These are phyloP conservation scores for Drosophila colorata DNA, from an alignment of 2,888 invertebrate species.

Conservation along the genomic window DNA sequence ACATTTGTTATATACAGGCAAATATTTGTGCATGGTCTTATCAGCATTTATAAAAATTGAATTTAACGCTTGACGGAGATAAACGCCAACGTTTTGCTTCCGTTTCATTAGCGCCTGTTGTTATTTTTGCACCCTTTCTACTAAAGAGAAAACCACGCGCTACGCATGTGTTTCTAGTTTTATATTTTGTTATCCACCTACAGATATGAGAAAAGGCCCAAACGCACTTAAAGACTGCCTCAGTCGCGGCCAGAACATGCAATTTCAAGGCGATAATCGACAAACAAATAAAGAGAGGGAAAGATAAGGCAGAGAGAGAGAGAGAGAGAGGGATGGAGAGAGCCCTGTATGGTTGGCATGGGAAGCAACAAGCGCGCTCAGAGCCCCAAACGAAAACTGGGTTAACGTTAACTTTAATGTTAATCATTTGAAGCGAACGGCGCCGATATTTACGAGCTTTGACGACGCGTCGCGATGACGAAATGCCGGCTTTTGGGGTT, in stretches of 20 bases:
- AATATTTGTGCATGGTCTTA: constrained; percentile 26
- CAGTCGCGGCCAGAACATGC: not conserved
- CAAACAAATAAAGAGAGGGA: constrained; percentile 29
- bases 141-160: constrained; percentile 22
- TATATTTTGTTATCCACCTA: not conserved
- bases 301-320: not conserved
- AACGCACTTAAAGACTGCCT: not conserved
- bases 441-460: constrained; percentile 59
- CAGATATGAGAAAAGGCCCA: constrained; percentile 3
- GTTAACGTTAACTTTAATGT: constrained; percentile 48
- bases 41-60: constrained; percentile 23
- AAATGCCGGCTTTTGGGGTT: constrained; percentile 48
- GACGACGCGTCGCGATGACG: constrained; percentile 59
- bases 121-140: not conserved
- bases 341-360: not conserved
- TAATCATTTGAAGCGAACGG: constrained; percentile 28
- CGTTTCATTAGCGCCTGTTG: not conserved
- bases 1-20: not conserved
- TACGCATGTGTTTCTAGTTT: constrained; percentile 28
- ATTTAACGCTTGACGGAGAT: constrained; percentile 17
- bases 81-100: constrained; percentile 6
- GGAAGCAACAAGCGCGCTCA: constrained; percentile 51
- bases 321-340: not conserved
- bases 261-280: constrained; percentile 25
- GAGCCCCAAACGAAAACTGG: constrained; percentile 35